Base-by-base conservation (phyloP, 2,113 vertebrate species). In the Kryptolebias marmoratus region DNA sequence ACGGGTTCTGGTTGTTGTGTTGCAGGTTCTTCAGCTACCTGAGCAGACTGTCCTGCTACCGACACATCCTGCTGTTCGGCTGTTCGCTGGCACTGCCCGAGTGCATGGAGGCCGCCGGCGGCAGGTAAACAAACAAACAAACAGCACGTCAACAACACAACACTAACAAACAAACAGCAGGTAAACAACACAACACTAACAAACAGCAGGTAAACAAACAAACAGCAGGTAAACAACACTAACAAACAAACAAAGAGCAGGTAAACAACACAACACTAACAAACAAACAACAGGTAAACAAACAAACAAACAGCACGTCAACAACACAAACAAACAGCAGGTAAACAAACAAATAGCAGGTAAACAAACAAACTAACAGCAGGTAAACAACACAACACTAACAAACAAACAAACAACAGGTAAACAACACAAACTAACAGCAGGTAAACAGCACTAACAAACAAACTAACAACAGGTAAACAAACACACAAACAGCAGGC, bases 41-140 rank as follows among this genome's bases (percentile, higher is more conserved):
- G 82, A 95, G 80, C 75, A 94, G 96, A 71, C 94, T 99, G 52
- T 93, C 92, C 60, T 98, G 97, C 93, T 98, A 98, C 93, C 94
- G 94, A 71, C 96, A 98, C 91, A 97, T 98, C 93, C 95, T 98
- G 97, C 90, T 98, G 57, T 99, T 99, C 30, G 97, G 97, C 91
- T 99, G 97, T 73, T 96, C 94, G 75, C 93, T 98, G 3, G 96
- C 96, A 18, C 95, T 98, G 69, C 97, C 97, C 0, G 94, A 98
- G 81, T 99, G 97, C 82, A 12, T 95, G 86, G 36, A 73, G 10
- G 84, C 93, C 1, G 86, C 89, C 22, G 91, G 87, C 70, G 22
- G 22, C 22, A 22, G 22, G 22, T 22, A 22, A 11, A 47, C 45
- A 47, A 11, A 47, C 45, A 47, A 11, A 47, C 45, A 47, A 11